Percentiles rank a stretch among this genome's conserved stretches.
These are phyloP conservation scores for Macrobrachium rosenbergii DNA, from an alignment of 1,140 invertebrate species.

Conservation along the genomic window DNA sequence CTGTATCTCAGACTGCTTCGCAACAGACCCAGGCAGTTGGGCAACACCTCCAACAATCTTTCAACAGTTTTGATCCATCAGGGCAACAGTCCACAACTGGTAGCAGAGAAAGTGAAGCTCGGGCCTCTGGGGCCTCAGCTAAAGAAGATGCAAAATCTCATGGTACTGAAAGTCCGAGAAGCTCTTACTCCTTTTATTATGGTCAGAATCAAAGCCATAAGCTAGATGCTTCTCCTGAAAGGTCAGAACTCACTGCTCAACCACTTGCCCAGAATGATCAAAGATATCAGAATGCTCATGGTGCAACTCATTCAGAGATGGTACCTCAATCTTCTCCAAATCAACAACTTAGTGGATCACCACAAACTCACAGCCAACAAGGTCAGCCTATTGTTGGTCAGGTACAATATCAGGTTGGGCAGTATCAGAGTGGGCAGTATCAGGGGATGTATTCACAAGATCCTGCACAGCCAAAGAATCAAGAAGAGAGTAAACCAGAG, in stretches of 20 bases:
- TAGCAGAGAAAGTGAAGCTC: constrained; percentile 38
- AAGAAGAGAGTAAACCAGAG: constrained; percentile 32
- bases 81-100: constrained; percentile 11
- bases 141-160: constrained; percentile 31
- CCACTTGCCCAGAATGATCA: constrained; percentile 14
- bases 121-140: constrained; percentile 17
- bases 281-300: constrained; percentile 31
- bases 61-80: neutral
- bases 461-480: constrained; percentile 28
- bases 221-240: constrained; percentile 35
- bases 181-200: constrained; percentile 47
- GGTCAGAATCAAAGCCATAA: constrained; percentile 23
- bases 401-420: constrained; percentile 37
- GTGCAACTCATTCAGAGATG: constrained; percentile 13
- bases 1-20: too few relatives aligned
- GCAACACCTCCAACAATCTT: constrained; percentile 28
- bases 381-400: constrained; percentile 20
- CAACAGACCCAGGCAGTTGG: neutral
- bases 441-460: constrained; percentile 8
- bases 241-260: constrained; percentile 25
- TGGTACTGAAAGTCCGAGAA: constrained; percentile 28
- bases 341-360: constrained; percentile 41
- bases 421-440: constrained; percentile 39
- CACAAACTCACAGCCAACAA: constrained; percentile 1
- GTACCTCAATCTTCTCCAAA: constrained; percentile 20